Conservation (phyloP, 2,113 vertebrate genomes). For the Eretmochelys imbricata region DNA sequence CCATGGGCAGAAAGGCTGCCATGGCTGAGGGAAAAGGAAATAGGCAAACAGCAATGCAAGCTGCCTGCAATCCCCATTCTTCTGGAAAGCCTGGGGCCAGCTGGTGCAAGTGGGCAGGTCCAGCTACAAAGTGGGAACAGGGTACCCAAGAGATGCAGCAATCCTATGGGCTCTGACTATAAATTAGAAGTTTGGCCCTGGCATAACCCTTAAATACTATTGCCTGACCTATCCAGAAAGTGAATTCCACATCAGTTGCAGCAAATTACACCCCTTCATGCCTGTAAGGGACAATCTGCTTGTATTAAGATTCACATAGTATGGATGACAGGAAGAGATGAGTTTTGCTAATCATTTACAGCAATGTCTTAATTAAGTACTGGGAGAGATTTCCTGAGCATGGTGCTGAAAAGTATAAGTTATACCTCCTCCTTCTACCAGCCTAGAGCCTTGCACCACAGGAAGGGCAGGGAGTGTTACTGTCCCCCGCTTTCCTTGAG, state of each 20-base stretch:
- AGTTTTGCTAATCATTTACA: not conserved
- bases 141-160: not conserved
- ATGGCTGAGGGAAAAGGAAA: not conserved
- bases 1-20: not conserved
- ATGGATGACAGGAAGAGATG: not conserved
- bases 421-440: not conserved
- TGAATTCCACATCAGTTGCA: not conserved
- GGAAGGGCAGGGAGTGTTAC: not conserved
- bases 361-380: not conserved
- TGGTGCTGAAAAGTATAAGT: not conserved
- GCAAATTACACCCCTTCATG: not conserved
- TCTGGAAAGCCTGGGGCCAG: not conserved
- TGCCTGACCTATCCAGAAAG: not conserved
- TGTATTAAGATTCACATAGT: not conserved
- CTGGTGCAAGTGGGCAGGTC: not conserved
- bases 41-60: not conserved
- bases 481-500: not conserved
- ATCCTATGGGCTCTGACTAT: not conserved
- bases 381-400: fast-evolving
- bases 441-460: not conserved
- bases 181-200: not conserved
- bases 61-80: not conserved
- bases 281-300: not conserved
- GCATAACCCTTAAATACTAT: not conserved
- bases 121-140: not conserved